Base-by-base conservation (phyloP, 37 sponge, comb jelly and placozoan species). In the Ephydatia muelleri region DNA sequence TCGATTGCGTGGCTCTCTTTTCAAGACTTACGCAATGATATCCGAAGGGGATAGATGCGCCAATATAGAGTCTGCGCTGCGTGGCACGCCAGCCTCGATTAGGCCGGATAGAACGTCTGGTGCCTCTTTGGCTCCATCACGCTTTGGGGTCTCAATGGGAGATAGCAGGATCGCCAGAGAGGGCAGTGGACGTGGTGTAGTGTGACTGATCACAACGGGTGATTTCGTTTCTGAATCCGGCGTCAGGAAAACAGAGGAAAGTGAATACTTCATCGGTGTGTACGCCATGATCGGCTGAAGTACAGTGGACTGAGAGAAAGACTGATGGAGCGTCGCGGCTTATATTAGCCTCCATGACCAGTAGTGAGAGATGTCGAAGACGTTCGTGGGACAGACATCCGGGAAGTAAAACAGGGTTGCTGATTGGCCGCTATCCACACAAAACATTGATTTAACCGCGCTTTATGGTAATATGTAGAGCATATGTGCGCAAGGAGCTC, bases 11-110 rank as follows among this genome's bases (percentile, higher is more conserved):
- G 43, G 6, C 3, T n/a, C n/a, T n/a, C 19, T 16, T 14, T 57
- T 57, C 19, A 57, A 21, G 19, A 57, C 57, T 70, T 27, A 84
- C 85, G 29, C 77, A 48, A 37, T 38, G 14, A 84, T 67, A 12
- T 84, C 85, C 9, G 70, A 5, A 43, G 85, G 78, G 0, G 65
- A 28, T 0, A 84, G 78, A 78, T 70, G 68, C 33, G 69, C 30
- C 13, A 84, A 57, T 39, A 84, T 77, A 9, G 13, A 31, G 30
- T 67, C 30, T 13, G 70, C 64, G 23, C 76, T 13, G 8, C 27
- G 49, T 28, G 38, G 77, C 26, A 36, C 6, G 13, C 85, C 85
- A 5, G 30, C 31, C 64, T 38, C 25, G 70, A n/a, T 69, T 40
- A 84, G 34, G 47, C 72, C 85, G 27, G 23, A 25, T 6, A 84